phyloP scores from a whole-genome alignment of 2,888 invertebrate species.

The Machimus atricapillus region DNA sequence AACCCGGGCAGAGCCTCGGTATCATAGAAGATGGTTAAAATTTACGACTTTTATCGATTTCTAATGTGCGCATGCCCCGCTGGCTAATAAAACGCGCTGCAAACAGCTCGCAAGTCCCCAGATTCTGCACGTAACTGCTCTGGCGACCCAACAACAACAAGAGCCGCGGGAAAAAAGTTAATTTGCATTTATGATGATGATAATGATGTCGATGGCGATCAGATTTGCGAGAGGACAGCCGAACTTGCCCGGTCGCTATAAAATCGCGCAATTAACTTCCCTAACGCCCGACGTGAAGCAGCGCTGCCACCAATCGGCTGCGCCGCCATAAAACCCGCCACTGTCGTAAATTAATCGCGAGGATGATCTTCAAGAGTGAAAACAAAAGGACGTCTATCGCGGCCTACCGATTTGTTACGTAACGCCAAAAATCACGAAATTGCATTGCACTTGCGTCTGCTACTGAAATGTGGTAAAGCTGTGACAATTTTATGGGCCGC shows the following conservation, averaged over 20 bases:
- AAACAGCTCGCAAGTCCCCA: background rate
- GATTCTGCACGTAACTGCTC: background rate
- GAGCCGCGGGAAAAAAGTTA: background rate
- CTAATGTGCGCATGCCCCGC: constrained; percentile 18
- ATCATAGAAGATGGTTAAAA: background rate
- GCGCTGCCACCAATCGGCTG: background rate
- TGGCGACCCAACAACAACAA: background rate
- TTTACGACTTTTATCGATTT: constrained; percentile 25
- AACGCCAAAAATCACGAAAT: background rate
- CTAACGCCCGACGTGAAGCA: background rate
- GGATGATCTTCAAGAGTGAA: background rate
- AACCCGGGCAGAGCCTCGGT: background rate
- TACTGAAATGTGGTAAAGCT: background rate
- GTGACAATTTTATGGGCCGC: background rate
- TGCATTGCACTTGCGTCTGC: background rate
- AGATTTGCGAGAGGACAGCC: background rate
- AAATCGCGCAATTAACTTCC: constrained; percentile 28
- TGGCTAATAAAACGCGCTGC: background rate
- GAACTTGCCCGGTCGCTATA: background rate
- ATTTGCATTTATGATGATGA: constrained; percentile 27
- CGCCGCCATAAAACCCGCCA: background rate
- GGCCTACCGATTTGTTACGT: background rate
- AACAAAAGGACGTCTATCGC: background rate
- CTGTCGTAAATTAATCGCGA: background rate
- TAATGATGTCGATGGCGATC: background rate